Evolutionary conservation across 2,113 vertebrate genomes (phyloP).

Genomic region (Rhinichthys klamathensis): DNA sequence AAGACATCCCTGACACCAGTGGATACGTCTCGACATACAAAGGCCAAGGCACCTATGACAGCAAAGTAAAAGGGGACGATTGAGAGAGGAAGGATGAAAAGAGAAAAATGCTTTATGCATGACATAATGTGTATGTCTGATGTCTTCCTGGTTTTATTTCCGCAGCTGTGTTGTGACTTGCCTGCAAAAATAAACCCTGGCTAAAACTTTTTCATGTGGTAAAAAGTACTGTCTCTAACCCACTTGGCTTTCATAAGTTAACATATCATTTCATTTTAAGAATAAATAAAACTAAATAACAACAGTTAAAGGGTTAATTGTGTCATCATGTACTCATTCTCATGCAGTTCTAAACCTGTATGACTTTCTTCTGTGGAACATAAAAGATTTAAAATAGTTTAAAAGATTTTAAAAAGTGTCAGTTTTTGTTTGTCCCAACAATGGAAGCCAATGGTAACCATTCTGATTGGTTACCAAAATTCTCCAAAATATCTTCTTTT

Average conservation of each 20-base stretch:
- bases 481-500: background rate
- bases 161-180: background rate
- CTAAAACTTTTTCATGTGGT: background rate
- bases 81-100: too few species aligned
- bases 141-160: conserved; percentile 11
- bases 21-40: conserved; percentile 86
- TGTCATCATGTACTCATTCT: background rate
- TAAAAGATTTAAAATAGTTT: background rate
- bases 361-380: background rate
- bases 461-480: background rate
- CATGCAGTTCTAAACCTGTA: too few species aligned
- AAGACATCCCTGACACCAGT: conserved; percentile 72
- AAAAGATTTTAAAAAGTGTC: background rate
- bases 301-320: background rate
- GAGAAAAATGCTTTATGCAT: conserved; percentile 27
- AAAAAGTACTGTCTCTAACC: background rate
- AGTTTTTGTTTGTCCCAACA: background rate
- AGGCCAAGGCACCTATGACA: conserved; percentile 82
- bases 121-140: too few species aligned
- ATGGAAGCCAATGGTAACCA: background rate
- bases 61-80: conserved; percentile 74
- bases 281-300: background rate
- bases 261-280: background rate
- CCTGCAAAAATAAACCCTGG: background rate
- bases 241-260: background rate